phyloP scores from a whole-genome alignment of 2,888 invertebrate species.

The Deilephila porcellus region DNA sequence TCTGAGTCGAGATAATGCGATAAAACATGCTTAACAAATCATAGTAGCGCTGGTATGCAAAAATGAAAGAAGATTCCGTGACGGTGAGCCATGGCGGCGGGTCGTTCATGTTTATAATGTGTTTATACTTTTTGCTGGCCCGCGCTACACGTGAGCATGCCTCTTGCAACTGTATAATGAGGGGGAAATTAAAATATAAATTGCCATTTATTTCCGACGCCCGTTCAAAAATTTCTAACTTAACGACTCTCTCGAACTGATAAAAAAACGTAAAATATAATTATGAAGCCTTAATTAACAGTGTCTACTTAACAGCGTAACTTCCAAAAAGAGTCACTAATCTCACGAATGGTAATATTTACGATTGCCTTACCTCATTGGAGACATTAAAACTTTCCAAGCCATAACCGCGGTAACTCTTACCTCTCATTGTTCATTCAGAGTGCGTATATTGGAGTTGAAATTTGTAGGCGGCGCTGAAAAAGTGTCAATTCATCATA shows the following conservation, averaged over 20 bases:
- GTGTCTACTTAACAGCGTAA: constrained; percentile 58
- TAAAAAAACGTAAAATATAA: constrained; percentile 37
- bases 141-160: constrained; percentile 60
- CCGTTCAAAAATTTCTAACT: constrained; percentile 36
- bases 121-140: constrained; percentile 70
- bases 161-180: constrained; percentile 59
- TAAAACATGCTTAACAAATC: constrained; percentile 69
- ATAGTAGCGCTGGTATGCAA: constrained; percentile 76
- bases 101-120: constrained; percentile 72
- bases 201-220: constrained; percentile 42
- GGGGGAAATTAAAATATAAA: constrained; percentile 60
- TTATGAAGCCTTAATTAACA: constrained; percentile 60
- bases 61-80: constrained; percentile 80
- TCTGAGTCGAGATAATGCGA: constrained; percentile 46
- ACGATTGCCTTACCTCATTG: constrained; percentile 77
- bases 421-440: constrained; percentile 81
- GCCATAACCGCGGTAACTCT: constrained; percentile 74
- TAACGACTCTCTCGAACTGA: constrained; percentile 41
- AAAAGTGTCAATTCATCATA: constrained; percentile 85
- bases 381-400: constrained; percentile 81
- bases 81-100: constrained; percentile 68
- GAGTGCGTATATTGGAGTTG: constrained; percentile 80
- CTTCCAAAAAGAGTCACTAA: constrained; percentile 72
- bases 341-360: constrained; percentile 76
- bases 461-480: constrained; percentile 82